phyloP scores from a whole-genome alignment of 2,888 invertebrate genomes.

The Zhuqinia jingwanae region DNA sequence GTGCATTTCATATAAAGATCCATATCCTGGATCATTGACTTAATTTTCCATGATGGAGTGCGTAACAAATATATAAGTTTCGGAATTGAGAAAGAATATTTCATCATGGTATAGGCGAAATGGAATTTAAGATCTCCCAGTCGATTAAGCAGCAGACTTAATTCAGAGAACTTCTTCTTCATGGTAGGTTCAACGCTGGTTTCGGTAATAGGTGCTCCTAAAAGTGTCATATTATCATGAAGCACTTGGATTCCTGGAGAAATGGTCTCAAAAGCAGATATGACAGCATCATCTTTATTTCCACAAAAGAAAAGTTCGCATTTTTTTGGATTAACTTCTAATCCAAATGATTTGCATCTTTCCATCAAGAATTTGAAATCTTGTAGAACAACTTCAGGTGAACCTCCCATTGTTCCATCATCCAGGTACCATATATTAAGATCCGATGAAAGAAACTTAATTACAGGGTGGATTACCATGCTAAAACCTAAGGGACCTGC shows the following conservation, averaged over 20 bases:
- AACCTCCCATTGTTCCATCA: neutral
- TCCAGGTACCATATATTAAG: neutral
- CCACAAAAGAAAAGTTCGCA: constrained; percentile 23
- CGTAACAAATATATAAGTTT: constrained; percentile 14
- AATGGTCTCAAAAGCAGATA: neutral
- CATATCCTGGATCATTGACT: neutral
- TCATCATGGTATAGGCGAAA: neutral
- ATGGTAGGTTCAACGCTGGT: neutral
- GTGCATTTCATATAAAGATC: neutral
- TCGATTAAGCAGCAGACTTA: neutral
- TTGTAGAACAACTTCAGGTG: neutral
- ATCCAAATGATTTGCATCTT: neutral
- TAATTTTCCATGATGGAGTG: neutral
- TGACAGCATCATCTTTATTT: neutral
- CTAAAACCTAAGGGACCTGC: neutral
- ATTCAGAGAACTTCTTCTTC: neutral
- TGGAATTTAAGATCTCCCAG: neutral
- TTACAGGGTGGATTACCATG: neutral
- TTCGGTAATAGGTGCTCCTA: neutral
- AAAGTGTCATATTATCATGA: neutral
- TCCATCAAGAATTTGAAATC: neutral
- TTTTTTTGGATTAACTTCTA: neutral
- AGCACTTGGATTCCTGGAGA: neutral
- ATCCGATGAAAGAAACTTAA: neutral
- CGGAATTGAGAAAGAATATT: neutral